phyloP scores from a whole-genome alignment of 2,113 vertebrate species.

The Engystomops pustulosus region DNA sequence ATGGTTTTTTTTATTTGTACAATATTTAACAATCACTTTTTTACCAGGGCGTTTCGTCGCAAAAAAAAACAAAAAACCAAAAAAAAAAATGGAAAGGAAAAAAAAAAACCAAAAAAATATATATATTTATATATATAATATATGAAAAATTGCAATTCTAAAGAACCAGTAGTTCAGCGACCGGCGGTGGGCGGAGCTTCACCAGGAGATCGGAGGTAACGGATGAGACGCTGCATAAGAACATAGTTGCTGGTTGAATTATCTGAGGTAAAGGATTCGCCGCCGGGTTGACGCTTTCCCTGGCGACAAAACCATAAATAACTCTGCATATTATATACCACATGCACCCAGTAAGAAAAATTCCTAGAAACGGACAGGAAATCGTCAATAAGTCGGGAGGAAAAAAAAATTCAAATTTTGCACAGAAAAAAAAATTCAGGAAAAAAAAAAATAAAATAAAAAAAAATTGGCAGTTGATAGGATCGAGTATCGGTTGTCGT shows the following conservation, averaged over 20 bases:
- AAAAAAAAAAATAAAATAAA: neutral
- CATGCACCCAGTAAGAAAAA: slow-evolving; percentile 68
- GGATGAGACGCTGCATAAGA: slow-evolving; percentile 72
- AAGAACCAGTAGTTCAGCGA: slow-evolving; percentile 83
- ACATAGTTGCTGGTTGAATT: slow-evolving; percentile 83
- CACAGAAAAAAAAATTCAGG: slow-evolving; percentile 44
- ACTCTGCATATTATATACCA: slow-evolving; percentile 73
- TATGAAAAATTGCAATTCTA: slow-evolving; percentile 79
- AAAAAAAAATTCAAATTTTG: slow-evolving; percentile 36
- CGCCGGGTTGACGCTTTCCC: slow-evolving; percentile 72
- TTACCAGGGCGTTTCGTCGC: slow-evolving; percentile 76
- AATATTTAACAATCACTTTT: slow-evolving; percentile 93
- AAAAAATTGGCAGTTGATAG: slow-evolving; percentile 51
- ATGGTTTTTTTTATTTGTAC: slow-evolving; percentile 87
- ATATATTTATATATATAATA: too few relatives aligned
- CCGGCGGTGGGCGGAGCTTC: slow-evolving; percentile 80
- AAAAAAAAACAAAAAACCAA: slow-evolving; percentile 38
- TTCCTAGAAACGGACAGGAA: slow-evolving; percentile 69
- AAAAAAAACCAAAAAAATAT: neutral
- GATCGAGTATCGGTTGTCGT: slow-evolving; percentile 60
- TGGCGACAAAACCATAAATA: slow-evolving; percentile 69
- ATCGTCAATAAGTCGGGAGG: slow-evolving; percentile 12
- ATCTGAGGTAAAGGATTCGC: slow-evolving; percentile 88
- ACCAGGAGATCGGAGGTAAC: slow-evolving; percentile 81
- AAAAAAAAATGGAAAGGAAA: neutral